These are phyloP conservation scores for Brotogeris chrysoptera DNA, from an alignment of 2,797 vertebrate genomes.

Conservation along the genomic window DNA sequence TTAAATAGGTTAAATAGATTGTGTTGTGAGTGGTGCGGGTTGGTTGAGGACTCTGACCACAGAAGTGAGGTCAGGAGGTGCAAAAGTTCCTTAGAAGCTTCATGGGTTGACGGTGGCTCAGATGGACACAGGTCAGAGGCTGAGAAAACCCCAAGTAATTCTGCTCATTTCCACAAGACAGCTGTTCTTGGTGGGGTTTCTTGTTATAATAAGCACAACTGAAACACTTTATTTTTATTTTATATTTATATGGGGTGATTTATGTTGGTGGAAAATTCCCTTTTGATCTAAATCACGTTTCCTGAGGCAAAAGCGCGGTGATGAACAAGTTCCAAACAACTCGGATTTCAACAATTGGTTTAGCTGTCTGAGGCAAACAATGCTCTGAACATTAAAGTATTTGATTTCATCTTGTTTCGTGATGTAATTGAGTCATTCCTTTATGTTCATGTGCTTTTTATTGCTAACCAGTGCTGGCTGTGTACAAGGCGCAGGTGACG, in stretches of 20 bases:
- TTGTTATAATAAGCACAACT: neutral
- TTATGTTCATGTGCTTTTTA: accelerated
- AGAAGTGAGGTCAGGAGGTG: neutral
- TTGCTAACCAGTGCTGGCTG: neutral
- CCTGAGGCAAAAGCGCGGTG: neutral
- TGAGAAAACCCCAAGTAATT: neutral
- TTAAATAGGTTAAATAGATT: neutral
- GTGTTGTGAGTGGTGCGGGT: accelerated
- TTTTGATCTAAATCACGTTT: neutral
- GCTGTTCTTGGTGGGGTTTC: too few species aligned
- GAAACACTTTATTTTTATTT: neutral
- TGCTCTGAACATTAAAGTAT: neutral
- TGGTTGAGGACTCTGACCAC: neutral
- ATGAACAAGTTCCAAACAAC: neutral
- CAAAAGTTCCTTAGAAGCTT: neutral
- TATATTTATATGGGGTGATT: neutral
- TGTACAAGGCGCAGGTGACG: neutral
- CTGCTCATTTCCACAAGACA: neutral
- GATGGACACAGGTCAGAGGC: neutral
- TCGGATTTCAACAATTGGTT: neutral
- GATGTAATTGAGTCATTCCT: neutral
- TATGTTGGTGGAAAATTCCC: neutral
- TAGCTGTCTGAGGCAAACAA: neutral
- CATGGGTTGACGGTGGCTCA: neutral
- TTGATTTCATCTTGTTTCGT: neutral